Conservation (phyloP, 2,113 vertebrate genomes). For the Pseudorasbora parva region DNA sequence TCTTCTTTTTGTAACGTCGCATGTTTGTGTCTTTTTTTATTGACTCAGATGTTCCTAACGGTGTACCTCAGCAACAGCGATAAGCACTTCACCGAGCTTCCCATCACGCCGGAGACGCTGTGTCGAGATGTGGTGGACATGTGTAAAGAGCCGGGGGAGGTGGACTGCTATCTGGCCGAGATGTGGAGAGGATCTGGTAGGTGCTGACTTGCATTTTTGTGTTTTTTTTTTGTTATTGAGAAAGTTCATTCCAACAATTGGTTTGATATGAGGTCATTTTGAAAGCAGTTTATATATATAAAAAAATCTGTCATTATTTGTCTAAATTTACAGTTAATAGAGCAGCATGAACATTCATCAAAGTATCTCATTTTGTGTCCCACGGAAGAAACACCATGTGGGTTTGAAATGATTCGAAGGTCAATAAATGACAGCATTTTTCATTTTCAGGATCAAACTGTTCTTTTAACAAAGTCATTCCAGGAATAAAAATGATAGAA, state of each 20-base stretch:
- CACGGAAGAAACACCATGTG: not conserved
- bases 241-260: not conserved
- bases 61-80: conserved; percentile 93
- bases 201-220: conserved; percentile 23
- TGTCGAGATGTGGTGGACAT: conserved; percentile 91
- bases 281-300: not conserved
- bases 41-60: conserved; percentile 87
- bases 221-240: not conserved
- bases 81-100: conserved; percentile 89
- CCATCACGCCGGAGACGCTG: conserved; percentile 87
- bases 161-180: conserved; percentile 86
- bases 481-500: too few species aligned
- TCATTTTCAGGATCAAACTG: too few species aligned
- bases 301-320: not conserved
- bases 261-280: not conserved
- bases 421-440: too few species aligned
- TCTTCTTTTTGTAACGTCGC: not conserved
- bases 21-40: not conserved
- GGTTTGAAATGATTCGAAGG: too few species aligned
- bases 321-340: too few species aligned
- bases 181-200: conserved; percentile 88
- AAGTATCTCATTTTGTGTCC: not conserved
- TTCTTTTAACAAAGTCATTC: too few species aligned
- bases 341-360: not conserved
- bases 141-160: conserved; percentile 92